Base-by-base conservation (phyloP, 2,888 invertebrate genomes). In the Tetheella fluctuosa region DNA sequence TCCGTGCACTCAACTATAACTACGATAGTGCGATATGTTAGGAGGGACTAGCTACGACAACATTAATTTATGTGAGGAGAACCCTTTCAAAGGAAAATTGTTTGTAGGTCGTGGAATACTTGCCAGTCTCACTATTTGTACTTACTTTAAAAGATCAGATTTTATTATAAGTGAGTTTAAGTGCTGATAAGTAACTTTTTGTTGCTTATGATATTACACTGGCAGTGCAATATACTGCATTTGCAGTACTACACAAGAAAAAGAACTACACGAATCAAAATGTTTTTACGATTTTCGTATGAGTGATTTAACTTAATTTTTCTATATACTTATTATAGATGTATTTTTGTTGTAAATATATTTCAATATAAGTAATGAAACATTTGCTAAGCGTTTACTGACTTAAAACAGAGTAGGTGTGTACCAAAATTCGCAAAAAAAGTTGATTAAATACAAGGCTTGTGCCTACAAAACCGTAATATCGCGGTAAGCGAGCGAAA, bases 31-130 rank as follows among this genome's bases (percentile, higher is more conserved):
- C 59, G 68, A 71, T 69, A 69, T 63, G 62, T 67, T 60, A 65
- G 67, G 42, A 48, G 52, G 48, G 48, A 48, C 68, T 67, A 62
- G 66, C 63, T 66, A 69, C 70, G 70, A 73, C 71, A 69, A 70
- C 72, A 68, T 74, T 80, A 69, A 77, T 77, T 77, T 75, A 70
- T 68, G 61, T 58, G 64, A 64, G 54, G 39, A 25, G 58, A 56
- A 53, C 58, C 54, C 52, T 34, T 58, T 42, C 15, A 34, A 30
- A 58, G 55, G 58, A 65, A 60, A 68, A 64, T 64, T 55, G 61
- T 61, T 65, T 73, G 63, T 62, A 57, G 52, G 58, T 34, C 62
- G 52, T 23, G n/a, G 56, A 42, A 30, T 34, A 23, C 28, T 59
- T 56, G 25, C 12, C 30, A 28, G 30, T 34, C 8, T 5, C 28